These are phyloP conservation scores for Eulithis prunata DNA, from an alignment of 2,888 invertebrate species.

Conservation along the genomic window DNA sequence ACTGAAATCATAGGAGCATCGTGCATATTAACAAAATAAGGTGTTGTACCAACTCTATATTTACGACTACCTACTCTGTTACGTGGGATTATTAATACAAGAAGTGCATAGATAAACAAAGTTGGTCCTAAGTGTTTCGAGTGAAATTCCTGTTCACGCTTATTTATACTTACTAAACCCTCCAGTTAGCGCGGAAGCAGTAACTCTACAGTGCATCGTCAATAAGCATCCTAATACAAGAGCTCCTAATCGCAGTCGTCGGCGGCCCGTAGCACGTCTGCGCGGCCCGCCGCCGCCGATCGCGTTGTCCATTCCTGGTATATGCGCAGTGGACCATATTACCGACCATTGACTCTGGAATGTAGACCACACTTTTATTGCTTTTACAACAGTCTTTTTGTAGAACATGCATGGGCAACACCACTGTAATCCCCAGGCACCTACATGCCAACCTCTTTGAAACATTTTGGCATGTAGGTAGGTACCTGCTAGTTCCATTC, in stretches of 20 bases:
- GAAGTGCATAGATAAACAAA: no score
- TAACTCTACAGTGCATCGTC: constrained; percentile 70
- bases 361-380: background rate
- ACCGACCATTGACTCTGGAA: constrained; percentile 67
- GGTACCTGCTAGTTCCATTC: no score
- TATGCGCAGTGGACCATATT: constrained; percentile 69
- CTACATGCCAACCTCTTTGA: no score
- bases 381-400: no score
- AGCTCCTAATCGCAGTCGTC: constrained; percentile 61
- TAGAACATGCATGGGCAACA: no score
- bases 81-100: no score
- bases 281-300: constrained; percentile 44
- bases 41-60: no score
- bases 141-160: background rate
- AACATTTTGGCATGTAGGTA: no score
- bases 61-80: no score
- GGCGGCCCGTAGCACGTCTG: constrained; percentile 53
- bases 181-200: constrained; percentile 65
- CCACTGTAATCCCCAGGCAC: no score
- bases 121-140: background rate
- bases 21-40: no score
- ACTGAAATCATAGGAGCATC: constrained; percentile 49
- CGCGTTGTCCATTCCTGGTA: constrained; percentile 68
- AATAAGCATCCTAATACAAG: constrained; percentile 64
- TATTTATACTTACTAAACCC: constrained; percentile 61